Evolutionary conservation across 2,888 invertebrate genomes (phyloP).

Genomic region (Erebia aethiops): DNA sequence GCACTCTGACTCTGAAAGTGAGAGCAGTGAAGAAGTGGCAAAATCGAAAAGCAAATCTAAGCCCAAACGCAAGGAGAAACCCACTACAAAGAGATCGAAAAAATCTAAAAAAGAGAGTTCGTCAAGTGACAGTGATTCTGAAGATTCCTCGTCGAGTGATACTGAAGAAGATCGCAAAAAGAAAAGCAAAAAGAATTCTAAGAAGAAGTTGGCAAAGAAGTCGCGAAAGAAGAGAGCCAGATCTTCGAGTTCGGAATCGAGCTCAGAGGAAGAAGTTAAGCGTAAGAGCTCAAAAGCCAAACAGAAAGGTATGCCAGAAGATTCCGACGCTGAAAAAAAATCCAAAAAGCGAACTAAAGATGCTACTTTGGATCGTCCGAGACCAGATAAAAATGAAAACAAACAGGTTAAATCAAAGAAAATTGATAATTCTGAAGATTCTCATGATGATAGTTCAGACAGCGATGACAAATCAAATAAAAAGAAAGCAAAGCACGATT

Average conservation of each 20-base stretch:
- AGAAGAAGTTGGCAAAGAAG: slow-evolving; percentile 76
- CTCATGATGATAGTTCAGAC: slow-evolving; percentile 72
- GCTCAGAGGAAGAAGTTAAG: slow-evolving; percentile 79
- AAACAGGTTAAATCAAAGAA: slow-evolving; percentile 69
- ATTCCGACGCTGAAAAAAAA: slow-evolving; percentile 73
- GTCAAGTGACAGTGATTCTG: slow-evolving; percentile 78
- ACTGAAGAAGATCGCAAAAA: slow-evolving; percentile 79
- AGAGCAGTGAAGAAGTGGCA: slow-evolving; percentile 69
- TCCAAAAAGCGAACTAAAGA: slow-evolving; percentile 71
- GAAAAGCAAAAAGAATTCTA: slow-evolving; percentile 75
- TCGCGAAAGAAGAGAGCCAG: slow-evolving; percentile 73
- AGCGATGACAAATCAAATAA: slow-evolving; percentile 80
- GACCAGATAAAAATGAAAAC: slow-evolving; percentile 64
- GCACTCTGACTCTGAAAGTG: slow-evolving; percentile 76
- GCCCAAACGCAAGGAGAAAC: slow-evolving; percentile 79
- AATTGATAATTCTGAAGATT: slow-evolving; percentile 70
- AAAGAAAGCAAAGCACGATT: slow-evolving; percentile 74
- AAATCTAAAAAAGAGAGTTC: slow-evolving; percentile 76
- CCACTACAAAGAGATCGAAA: slow-evolving; percentile 81
- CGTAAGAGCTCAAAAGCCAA: slow-evolving; percentile 74
- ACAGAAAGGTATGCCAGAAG: slow-evolving; percentile 77
- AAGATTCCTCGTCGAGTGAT: slow-evolving; percentile 77
- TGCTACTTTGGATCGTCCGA: slow-evolving; percentile 61
- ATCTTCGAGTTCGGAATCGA: slow-evolving; percentile 78
- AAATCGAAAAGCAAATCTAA: slow-evolving; percentile 76